Evolutionary conservation across 2,888 invertebrate genomes (phyloP).

Genomic region (Xylota segnis): DNA sequence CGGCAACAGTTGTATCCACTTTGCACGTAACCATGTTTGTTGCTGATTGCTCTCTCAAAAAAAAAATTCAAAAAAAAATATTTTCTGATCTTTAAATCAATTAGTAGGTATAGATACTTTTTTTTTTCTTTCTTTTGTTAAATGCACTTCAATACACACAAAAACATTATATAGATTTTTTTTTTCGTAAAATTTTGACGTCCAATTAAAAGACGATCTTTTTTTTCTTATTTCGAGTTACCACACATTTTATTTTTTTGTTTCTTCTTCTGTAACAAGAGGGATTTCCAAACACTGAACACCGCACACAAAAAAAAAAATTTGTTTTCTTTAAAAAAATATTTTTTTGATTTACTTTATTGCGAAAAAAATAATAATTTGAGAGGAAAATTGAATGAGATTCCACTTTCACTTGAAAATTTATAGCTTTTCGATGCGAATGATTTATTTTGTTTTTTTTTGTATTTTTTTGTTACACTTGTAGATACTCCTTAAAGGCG

Average conservation of each 20-base stretch:
- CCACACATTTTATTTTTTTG: conserved; percentile 66
- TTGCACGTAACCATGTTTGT: conserved; percentile 84
- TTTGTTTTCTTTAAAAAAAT: conserved; percentile 73
- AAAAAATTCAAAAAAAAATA: background rate
- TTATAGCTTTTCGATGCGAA: conserved; percentile 50
- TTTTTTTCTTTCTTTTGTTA: conserved; percentile 31
- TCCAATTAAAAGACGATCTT: conserved; percentile 56
- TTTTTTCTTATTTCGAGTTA: conserved; percentile 32
- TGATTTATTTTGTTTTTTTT: conserved; percentile 45
- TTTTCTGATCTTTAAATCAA: conserved; percentile 33
- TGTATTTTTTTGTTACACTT: conserved; percentile 22
- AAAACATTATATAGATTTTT: conserved; percentile 23
- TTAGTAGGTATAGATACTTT: conserved; percentile 14
- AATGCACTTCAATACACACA: conserved; percentile 29
- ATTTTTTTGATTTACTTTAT: conserved; percentile 41
- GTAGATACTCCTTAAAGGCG: background rate
- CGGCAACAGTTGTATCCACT: conserved; percentile 82
- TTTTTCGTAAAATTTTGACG: conserved; percentile 69
- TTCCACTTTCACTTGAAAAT: conserved; percentile 72
- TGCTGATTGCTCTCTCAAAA: conserved; percentile 32
- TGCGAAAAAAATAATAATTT: conserved; percentile 43
- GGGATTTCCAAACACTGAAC: conserved; percentile 48
- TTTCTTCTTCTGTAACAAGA: conserved; percentile 71
- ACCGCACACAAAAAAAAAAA: conserved; percentile 64
- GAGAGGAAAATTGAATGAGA: conserved; percentile 35